Conservation (phyloP, 1,140 invertebrate species). For the Magallana gigas region DNA sequence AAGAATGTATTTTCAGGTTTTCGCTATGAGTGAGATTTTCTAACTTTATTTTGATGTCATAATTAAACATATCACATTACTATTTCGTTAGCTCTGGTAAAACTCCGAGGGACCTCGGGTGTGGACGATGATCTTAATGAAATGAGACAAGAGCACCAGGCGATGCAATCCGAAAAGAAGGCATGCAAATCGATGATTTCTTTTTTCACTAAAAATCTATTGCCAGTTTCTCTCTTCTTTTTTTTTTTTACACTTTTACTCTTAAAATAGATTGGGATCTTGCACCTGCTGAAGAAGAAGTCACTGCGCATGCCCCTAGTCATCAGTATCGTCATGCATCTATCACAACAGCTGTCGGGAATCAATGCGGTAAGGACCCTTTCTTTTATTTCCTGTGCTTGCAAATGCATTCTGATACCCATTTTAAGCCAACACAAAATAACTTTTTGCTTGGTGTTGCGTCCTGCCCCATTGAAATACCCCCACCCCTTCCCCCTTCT, state of each 20-base stretch:
- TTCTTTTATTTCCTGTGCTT: not conserved
- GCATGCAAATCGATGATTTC: slow-evolving; percentile 14
- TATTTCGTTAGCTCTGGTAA: slow-evolving; percentile 61
- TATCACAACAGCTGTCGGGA: slow-evolving; percentile 93
- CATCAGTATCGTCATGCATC: slow-evolving; percentile 91
- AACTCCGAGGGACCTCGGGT: slow-evolving; percentile 85
- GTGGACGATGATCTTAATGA: slow-evolving; percentile 93
- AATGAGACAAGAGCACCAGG: slow-evolving; percentile 90
- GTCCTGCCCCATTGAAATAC: too few species aligned
- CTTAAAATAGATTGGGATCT: slow-evolving; percentile 34
- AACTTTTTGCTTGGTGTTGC: too few species aligned
- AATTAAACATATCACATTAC: too few species aligned
- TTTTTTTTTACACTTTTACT: not conserved
- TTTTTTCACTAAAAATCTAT: too few species aligned
- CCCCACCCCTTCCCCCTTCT: too few species aligned
- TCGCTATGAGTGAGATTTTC: too few species aligned
- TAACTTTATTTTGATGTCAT: too few species aligned
- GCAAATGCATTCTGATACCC: too few species aligned
- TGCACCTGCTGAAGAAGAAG: slow-evolving; percentile 56
- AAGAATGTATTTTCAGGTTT: not conserved
- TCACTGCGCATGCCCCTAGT: slow-evolving; percentile 89
- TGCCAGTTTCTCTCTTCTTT: too few species aligned
- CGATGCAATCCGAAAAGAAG: slow-evolving; percentile 61
- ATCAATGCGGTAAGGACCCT: slow-evolving; percentile 89
- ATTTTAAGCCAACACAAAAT: too few species aligned